Percentiles rank a stretch among this genome's conserved stretches.
Evolutionary conservation across 2,113 vertebrate genomes (phyloP).

Genomic region (Tenrec ecaudatus): DNA sequence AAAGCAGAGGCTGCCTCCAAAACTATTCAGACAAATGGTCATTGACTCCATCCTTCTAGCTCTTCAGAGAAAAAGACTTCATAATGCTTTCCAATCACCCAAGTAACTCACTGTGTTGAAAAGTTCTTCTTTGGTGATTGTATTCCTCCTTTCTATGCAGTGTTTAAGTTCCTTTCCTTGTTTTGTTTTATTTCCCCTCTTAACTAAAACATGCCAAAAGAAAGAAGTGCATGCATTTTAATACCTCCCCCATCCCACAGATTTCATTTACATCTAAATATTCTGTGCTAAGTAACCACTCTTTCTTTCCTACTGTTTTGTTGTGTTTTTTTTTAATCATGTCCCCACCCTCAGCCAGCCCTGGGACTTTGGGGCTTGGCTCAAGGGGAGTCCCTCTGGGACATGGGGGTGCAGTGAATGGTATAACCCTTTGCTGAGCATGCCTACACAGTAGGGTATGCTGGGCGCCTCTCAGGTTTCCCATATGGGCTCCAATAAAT

Average conservation of each 20-base stretch:
- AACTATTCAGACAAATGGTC: background rate
- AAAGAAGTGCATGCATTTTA: background rate
- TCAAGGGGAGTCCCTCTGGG: too few species aligned
- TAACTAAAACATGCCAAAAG: slow-evolving; percentile 21
- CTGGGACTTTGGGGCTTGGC: too few species aligned
- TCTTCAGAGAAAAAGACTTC: background rate
- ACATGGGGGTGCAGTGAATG: too few species aligned
- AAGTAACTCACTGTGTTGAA: background rate
- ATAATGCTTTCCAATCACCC: background rate
- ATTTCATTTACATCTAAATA: background rate
- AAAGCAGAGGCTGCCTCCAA: slow-evolving; percentile 10
- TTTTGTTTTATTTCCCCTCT: slow-evolving; percentile 33
- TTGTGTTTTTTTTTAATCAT: too few species aligned
- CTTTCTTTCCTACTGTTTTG: slow-evolving; percentile 23
- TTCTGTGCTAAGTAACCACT: background rate
- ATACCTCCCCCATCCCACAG: background rate
- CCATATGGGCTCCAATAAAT: too few species aligned
- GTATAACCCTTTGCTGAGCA: too few species aligned
- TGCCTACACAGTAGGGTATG: too few species aligned
- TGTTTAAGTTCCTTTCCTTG: slow-evolving; percentile 45
- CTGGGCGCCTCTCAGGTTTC: too few species aligned
- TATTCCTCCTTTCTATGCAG: background rate
- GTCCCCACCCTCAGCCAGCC: too few species aligned
- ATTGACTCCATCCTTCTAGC: background rate
- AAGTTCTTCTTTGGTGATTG: slow-evolving; percentile 47